These are phyloP conservation scores for Rhabditophanes sp. DNA, from an alignment of 2,888 invertebrate species.

Conservation along the genomic window DNA sequence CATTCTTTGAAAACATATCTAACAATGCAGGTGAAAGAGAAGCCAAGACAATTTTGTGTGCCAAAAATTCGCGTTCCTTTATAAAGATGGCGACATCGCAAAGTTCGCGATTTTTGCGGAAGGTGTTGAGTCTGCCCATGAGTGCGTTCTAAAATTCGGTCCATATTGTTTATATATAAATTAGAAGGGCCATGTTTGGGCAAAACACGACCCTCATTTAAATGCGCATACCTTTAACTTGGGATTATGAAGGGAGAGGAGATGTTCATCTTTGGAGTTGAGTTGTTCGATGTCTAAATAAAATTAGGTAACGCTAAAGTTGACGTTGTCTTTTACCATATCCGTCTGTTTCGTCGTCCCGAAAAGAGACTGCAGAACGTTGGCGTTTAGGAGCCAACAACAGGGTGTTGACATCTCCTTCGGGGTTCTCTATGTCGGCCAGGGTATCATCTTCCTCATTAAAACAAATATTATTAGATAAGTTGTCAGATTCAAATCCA, in stretches of 20 bases:
- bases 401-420: slow-evolving; percentile 6
- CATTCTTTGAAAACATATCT: slow-evolving; percentile 26
- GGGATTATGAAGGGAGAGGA: slow-evolving; percentile 22
- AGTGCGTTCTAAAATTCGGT: slow-evolving; percentile 26
- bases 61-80: slow-evolving; percentile 58
- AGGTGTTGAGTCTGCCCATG: slow-evolving; percentile 43
- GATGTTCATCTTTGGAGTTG: slow-evolving; percentile 27
- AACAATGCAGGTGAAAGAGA: slow-evolving; percentile 33
- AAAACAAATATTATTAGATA: too few relatives aligned
- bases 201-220: background rate
- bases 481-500: too few relatives aligned
- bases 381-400: slow-evolving; percentile 24
- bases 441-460: too few relatives aligned
- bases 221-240: slow-evolving; percentile 18
- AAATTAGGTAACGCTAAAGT: slow-evolving; percentile 1
- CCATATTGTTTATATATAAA: slow-evolving; percentile 2
- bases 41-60: slow-evolving; percentile 50
- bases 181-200: slow-evolving; percentile 1
- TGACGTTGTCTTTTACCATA: slow-evolving; percentile 13
- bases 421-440: too few relatives aligned
- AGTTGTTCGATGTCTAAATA: slow-evolving; percentile 19
- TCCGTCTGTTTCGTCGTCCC: slow-evolving; percentile 37
- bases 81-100: slow-evolving; percentile 69
- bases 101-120: slow-evolving; percentile 58
- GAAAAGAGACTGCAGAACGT: slow-evolving; percentile 30